Evolutionary conservation across 1,140 invertebrate species (phyloP).

Genomic region (Solenopsis fugax): DNA sequence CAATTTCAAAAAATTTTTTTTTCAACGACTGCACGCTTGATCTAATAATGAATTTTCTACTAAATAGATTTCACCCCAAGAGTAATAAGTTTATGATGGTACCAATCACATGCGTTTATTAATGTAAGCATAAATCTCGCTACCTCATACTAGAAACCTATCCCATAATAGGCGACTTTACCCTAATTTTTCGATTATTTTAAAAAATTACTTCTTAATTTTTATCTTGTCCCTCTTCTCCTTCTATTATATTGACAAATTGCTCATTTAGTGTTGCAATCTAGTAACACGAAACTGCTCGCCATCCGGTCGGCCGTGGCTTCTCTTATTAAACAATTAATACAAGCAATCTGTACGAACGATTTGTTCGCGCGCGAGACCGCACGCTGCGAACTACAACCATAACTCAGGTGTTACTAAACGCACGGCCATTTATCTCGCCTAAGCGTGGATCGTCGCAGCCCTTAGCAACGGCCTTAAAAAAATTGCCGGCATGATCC

Average conservation of each 20-base stretch:
- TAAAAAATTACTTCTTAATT: background rate
- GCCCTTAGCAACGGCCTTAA: conserved; percentile 38
- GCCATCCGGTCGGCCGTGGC: background rate
- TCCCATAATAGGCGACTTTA: too few relatives aligned
- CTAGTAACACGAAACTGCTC: background rate
- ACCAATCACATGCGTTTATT: too few relatives aligned
- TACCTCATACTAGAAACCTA: too few relatives aligned
- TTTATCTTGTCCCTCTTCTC: background rate
- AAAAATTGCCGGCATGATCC: conserved; percentile 56
- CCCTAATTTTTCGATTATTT: background rate
- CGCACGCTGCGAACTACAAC: conserved; percentile 29
- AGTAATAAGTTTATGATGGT: too few relatives aligned
- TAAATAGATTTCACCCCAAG: too few relatives aligned
- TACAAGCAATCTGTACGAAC: conserved; percentile 6
- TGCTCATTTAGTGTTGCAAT: background rate
- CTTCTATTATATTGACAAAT: background rate
- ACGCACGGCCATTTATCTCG: conserved; percentile 38
- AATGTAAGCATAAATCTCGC: too few relatives aligned
- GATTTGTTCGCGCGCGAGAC: background rate
- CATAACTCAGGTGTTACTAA: conserved; percentile 43
- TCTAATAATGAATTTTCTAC: too few relatives aligned
- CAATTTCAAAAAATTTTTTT: too few relatives aligned
- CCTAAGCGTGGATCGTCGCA: conserved; percentile 32
- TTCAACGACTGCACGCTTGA: too few relatives aligned
- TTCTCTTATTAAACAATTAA: conserved; percentile 34